phyloP scores from a whole-genome alignment of 2,888 invertebrate species.

The Xylocampa areola region DNA sequence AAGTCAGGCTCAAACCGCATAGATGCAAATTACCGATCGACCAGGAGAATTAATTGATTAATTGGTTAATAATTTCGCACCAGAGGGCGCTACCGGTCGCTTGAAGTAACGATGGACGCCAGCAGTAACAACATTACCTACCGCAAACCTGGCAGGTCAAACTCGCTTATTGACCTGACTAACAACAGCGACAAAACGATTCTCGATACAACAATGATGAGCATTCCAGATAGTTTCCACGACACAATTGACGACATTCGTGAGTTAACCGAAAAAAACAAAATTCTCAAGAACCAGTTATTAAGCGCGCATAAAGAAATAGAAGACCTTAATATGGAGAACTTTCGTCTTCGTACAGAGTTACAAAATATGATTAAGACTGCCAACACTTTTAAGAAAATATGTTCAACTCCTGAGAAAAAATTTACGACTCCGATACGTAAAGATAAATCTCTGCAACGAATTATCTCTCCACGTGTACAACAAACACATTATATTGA shows the following conservation, averaged over 20 bases:
- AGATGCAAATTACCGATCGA: too few relatives aligned
- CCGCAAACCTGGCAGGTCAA: conserved; percentile 2
- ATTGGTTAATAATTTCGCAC: too few relatives aligned
- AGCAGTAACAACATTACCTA: background rate
- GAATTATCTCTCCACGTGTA: background rate
- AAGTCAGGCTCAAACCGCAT: too few relatives aligned
- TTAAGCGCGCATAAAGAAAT: too few relatives aligned
- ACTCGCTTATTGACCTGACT: conserved; percentile 1
- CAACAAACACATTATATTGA: too few relatives aligned
- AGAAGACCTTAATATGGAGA: too few relatives aligned
- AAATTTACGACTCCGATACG: conserved; percentile 1
- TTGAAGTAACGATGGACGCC: background rate
- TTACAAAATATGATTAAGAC: conserved; percentile 8
- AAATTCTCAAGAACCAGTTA: background rate
- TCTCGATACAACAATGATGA: conserved; percentile 13
- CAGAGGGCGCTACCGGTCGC: background rate
- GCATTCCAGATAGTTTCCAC: conserved; percentile 7
- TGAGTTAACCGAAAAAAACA: background rate
- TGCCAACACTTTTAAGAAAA: conserved; percentile 6
- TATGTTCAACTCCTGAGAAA: conserved; percentile 9
- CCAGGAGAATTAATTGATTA: too few relatives aligned
- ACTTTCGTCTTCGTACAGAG: too few relatives aligned
- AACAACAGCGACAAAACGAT: background rate
- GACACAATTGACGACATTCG: background rate
- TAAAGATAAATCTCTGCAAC: background rate